These are phyloP conservation scores for Cepaea nemoralis DNA, from an alignment of 1,140 invertebrate genomes.

Conservation along the genomic window DNA sequence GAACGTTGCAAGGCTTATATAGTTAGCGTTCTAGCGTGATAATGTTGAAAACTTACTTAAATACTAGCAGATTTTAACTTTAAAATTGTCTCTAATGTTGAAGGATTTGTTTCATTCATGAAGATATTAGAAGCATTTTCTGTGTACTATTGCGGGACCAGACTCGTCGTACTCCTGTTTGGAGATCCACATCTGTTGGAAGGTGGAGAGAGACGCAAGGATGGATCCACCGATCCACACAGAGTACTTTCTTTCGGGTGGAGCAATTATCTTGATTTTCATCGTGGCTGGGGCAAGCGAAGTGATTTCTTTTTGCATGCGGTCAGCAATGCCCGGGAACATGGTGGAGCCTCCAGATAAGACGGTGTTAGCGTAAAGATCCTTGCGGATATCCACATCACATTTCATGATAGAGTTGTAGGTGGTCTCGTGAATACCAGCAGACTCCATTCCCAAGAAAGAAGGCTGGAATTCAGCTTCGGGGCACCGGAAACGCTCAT, in stretches of 20 bases:
- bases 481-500: conserved; percentile 82
- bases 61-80: too few relatives aligned
- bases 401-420: too few relatives aligned
- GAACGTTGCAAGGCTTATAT: too few relatives aligned
- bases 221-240: conserved; percentile 71
- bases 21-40: too few relatives aligned
- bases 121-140: conserved; percentile 9
- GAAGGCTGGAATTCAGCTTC: conserved; percentile 75
- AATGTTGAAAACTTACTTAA: too few relatives aligned
- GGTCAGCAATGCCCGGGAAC: too few relatives aligned
- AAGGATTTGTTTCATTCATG: neutral
- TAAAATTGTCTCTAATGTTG: too few relatives aligned
- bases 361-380: too few relatives aligned
- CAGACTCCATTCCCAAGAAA: conserved; percentile 74
- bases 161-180: conserved; percentile 96
- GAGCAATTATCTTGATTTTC: conserved; percentile 61
- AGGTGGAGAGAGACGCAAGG: conserved; percentile 75
- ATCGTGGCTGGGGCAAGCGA: conserved; percentile 21
- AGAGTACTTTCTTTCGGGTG: conserved; percentile 69
- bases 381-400: conserved; percentile 83
- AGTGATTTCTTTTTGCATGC: conserved; percentile 50
- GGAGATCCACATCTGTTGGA: conserved; percentile 84
- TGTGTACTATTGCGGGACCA: conserved; percentile 76
- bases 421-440: too few relatives aligned
- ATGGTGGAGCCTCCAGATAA: too few relatives aligned